Evolutionary conservation across 2,797 vertebrate genomes (phyloP).

Genomic region (Orientallactaga sibirica): DNA sequence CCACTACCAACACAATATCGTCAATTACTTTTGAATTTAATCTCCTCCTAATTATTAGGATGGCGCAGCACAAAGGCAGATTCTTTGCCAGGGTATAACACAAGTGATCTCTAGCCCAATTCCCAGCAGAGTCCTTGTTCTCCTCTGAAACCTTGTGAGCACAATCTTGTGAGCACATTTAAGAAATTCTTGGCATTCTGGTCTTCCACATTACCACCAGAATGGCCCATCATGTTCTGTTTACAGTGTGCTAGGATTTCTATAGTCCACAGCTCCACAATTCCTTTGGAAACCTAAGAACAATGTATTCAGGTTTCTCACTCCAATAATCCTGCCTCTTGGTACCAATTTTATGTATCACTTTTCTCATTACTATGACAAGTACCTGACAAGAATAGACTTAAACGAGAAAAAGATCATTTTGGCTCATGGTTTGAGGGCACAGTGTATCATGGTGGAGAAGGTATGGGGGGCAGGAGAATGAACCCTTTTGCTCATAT

Average conservation of each 20-base stretch:
- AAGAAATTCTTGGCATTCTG: neutral
- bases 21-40: neutral
- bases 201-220: neutral
- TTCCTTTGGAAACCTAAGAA: neutral
- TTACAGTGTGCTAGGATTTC: neutral
- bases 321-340: neutral
- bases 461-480: neutral
- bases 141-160: neutral
- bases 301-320: neutral
- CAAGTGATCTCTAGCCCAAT: neutral
- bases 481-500: neutral
- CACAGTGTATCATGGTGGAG: neutral
- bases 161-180: neutral
- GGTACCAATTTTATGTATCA: neutral
- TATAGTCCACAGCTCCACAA: neutral
- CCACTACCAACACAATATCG: neutral
- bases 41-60: neutral
- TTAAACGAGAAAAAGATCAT: neutral
- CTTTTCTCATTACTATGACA: neutral
- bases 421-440: neutral
- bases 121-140: neutral
- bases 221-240: neutral
- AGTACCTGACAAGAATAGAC: neutral
- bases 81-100: neutral
- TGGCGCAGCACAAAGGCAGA: neutral